A percentile compares a stretch with the other conserved stretches of the same genome.
phyloP scores from a whole-genome alignment of 2,113 vertebrate genomes.

The Trachemys scripta region DNA sequence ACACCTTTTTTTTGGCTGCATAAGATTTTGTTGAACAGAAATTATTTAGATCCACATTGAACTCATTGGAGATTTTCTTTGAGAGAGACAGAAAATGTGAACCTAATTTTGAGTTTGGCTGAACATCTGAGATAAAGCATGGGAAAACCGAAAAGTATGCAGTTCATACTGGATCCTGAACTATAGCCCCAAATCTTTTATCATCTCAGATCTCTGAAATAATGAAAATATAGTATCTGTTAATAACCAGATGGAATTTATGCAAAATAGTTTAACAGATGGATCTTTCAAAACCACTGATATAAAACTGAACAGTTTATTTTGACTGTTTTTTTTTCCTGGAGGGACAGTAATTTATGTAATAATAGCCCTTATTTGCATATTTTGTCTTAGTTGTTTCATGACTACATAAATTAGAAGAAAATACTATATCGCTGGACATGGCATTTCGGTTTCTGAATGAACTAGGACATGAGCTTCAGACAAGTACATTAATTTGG shows the following conservation, averaged over 20 bases:
- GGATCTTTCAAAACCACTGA: slow-evolving; percentile 35
- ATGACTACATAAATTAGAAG: slow-evolving; percentile 55
- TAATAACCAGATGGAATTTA: slow-evolving; percentile 36
- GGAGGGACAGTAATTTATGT: slow-evolving; percentile 56
- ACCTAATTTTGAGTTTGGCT: slow-evolving; percentile 38
- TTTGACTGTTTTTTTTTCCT: slow-evolving; percentile 30
- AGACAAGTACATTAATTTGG: slow-evolving; percentile 51
- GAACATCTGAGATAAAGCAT: slow-evolving; percentile 5
- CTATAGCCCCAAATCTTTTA: background rate
- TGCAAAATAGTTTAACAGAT: slow-evolving; percentile 47
- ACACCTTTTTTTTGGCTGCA: slow-evolving; percentile 1
- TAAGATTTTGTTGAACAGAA: background rate
- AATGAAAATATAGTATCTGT: slow-evolving; percentile 21
- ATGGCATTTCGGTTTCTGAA: slow-evolving; percentile 62
- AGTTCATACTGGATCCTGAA: background rate
- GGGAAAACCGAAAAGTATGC: background rate
- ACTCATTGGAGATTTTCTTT: slow-evolving; percentile 4
- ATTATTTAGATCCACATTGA: background rate
- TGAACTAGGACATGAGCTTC: slow-evolving; percentile 44
- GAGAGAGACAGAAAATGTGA: background rate
- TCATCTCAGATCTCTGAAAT: slow-evolving; percentile 9
- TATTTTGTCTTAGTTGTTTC: slow-evolving; percentile 49
- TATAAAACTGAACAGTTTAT: slow-evolving; percentile 14
- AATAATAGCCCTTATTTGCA: slow-evolving; percentile 46
- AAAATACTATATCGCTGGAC: slow-evolving; percentile 26